Base-by-base conservation (phyloP, 2,888 invertebrate genomes). In the Xanthia icteritia region DNA sequence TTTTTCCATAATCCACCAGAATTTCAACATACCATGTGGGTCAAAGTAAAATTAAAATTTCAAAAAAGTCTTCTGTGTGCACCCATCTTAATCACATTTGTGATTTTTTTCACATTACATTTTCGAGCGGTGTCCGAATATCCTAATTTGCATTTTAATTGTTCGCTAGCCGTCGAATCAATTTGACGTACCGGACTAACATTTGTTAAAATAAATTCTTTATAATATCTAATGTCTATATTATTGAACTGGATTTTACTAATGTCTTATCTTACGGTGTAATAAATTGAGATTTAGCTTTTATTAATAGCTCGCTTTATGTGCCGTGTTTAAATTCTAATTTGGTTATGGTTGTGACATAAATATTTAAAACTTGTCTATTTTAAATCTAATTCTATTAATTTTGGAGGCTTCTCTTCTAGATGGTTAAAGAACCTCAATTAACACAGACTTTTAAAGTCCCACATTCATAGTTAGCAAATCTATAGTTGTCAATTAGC, bases 111-210 rank as follows among this genome's bases (percentile, higher is more conserved):
- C 86, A 83, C 79, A 87, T 89, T 82, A 87, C 74, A 68, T 84
- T 87, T 89, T 85, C 86, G 83, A 85, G 80, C 86, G 86, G 81
- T 77, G 73, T 83, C 89, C 91, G 90, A 92, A 92, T 90, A 90
- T 83, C 79, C 92, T 93, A 86, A 94, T 95, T 95, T 93, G 90
- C 94, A 95, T 95, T 93, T 95, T 95, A 95, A 95, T 95, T 94
- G 92, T 92, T 89, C 89, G 82, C 86, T 83, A 83, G 84, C 86
- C 89, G 90, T 91, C 81, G 87, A 94, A 94, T 94, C 91, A 92
- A 93, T 93, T 91, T 87, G 84, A 90, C 86, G 91, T 91, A 92
- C 90, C 90, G 87, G 90, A 88, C 84, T 88, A 76, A 81, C 73
- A 81, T 87, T 79, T 86, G 81, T 80, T 75, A 84, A 76, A 86